Percentiles rank a stretch among this genome's conserved stretches.
These are phyloP conservation scores for Gymnothorax reevesii DNA, from an alignment of 2,797 vertebrate genomes.

Conservation along the genomic window DNA sequence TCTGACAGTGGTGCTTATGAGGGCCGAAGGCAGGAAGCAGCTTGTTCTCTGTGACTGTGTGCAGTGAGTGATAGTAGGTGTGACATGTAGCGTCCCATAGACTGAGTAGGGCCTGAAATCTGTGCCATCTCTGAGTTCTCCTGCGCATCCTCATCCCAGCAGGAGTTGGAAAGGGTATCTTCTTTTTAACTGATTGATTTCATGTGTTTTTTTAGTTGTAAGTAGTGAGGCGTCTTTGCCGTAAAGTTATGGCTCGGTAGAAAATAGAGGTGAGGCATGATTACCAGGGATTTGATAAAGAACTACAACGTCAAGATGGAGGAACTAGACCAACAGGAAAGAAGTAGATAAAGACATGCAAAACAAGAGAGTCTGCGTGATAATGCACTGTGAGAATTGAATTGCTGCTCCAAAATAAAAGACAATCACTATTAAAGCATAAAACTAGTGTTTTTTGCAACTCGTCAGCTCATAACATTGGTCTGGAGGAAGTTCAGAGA, in stretches of 20 bases:
- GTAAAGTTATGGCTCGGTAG: too few species aligned
- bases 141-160: slow-evolving; percentile 35
- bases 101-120: slow-evolving; percentile 35
- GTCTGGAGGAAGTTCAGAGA: not conserved
- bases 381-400: slow-evolving; percentile 41
- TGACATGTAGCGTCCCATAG: slow-evolving; percentile 23
- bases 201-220: too few species aligned
- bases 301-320: too few species aligned
- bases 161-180: slow-evolving; percentile 34
- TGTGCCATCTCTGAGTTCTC: slow-evolving; percentile 16
- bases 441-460: not conserved
- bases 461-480: not conserved
- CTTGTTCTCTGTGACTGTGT: not conserved
- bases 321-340: too few species aligned
- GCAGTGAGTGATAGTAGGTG: not conserved
- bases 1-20: not conserved
- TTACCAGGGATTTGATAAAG: too few species aligned
- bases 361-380: slow-evolving; percentile 23
- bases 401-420: slow-evolving; percentile 33
- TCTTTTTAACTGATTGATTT: too few species aligned
- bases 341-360: too few species aligned
- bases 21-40: not conserved
- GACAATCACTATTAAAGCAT: not conserved
- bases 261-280: too few species aligned
- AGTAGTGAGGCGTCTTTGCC: too few species aligned